Conservation (phyloP, 2,113 vertebrate genomes). For the Dasypus novemcinctus region DNA sequence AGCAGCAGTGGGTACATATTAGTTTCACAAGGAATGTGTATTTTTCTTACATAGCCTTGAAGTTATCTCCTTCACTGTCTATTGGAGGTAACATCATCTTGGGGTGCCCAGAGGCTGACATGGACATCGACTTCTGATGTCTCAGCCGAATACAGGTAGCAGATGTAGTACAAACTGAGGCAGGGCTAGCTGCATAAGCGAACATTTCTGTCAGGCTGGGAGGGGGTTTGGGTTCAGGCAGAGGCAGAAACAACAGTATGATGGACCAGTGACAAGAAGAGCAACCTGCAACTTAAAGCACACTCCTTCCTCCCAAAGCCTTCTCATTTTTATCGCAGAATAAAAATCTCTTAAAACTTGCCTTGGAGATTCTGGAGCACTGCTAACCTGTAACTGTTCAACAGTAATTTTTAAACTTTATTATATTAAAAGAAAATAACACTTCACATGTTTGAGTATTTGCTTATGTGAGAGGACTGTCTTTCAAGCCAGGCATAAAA, state of each 20-base stretch:
- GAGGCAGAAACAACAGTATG: slow-evolving; percentile 87
- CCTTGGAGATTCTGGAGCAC: neutral
- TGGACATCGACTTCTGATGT: slow-evolving; percentile 90
- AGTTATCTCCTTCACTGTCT: slow-evolving; percentile 91
- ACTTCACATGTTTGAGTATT: neutral
- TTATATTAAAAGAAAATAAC: neutral
- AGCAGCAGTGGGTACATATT: slow-evolving; percentile 76
- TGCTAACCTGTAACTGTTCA: neutral
- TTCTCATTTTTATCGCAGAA: slow-evolving; percentile 55
- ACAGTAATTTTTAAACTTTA: neutral
- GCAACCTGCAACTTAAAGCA: slow-evolving; percentile 72
- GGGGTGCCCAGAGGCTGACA: slow-evolving; percentile 89
- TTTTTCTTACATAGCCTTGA: slow-evolving; percentile 90
- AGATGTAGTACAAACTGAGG: slow-evolving; percentile 87
- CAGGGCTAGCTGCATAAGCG: slow-evolving; percentile 89
- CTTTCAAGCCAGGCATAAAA: neutral
- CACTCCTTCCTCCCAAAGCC: slow-evolving; percentile 72
- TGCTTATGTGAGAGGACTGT: neutral
- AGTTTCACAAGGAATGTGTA: slow-evolving; percentile 78
- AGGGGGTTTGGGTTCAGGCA: slow-evolving; percentile 82
- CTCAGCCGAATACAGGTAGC: slow-evolving; percentile 89
- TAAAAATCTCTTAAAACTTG: neutral
- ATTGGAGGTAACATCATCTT: slow-evolving; percentile 90
- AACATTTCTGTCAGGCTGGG: slow-evolving; percentile 91
- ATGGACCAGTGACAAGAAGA: slow-evolving; percentile 80